A percentile compares a stretch with the other conserved stretches of the same genome.
Evolutionary conservation across 2,888 invertebrate genomes (phyloP).

Genomic region (Cosmia trapezina): DNA sequence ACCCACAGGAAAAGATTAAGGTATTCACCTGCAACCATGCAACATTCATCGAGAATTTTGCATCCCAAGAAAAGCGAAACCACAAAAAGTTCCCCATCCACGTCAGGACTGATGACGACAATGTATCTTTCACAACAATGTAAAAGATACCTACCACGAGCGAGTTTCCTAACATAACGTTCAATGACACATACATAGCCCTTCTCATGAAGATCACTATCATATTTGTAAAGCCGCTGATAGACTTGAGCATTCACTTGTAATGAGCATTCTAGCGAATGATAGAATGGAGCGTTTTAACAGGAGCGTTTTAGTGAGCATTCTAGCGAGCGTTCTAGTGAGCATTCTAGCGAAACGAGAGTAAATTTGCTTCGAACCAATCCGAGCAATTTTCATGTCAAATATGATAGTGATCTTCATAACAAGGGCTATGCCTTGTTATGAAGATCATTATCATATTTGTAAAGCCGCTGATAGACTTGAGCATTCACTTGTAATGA

Average conservation of each 20-base stretch:
- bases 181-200: neutral
- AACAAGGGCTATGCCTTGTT: too few species aligned
- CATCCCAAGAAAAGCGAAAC: slow-evolving; percentile 32
- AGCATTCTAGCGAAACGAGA: too few species aligned
- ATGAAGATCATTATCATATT: neutral
- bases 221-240: neutral
- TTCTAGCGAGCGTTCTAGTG: too few species aligned
- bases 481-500: too few species aligned
- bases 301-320: too few species aligned
- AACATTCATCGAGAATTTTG: neutral
- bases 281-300: too few species aligned
- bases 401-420: too few species aligned
- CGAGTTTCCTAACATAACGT: neutral
- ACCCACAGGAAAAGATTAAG: neutral
- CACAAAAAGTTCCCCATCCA: slow-evolving; percentile 28
- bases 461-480: neutral
- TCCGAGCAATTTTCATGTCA: too few species aligned
- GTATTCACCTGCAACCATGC: slow-evolving; percentile 7
- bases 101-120: neutral
- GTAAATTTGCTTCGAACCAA: too few species aligned
- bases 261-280: too few species aligned
- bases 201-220: neutral
- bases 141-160: neutral
- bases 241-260: too few species aligned
- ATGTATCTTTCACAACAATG: neutral